phyloP scores from a whole-genome alignment of 2,113 vertebrate species.

The Cacatua alba region DNA sequence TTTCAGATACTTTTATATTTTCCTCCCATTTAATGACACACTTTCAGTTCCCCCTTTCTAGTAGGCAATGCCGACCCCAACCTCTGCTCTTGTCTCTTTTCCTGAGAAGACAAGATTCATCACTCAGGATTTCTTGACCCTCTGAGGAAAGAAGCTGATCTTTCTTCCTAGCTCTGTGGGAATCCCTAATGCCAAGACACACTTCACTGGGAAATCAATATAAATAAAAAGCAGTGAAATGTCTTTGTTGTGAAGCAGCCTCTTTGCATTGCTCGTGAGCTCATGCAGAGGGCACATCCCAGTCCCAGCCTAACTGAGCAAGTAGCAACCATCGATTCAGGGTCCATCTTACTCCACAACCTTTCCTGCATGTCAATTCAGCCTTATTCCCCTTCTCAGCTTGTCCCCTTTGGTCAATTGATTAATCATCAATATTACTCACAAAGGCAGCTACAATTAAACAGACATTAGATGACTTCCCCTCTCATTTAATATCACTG shows the following conservation, averaged over 20 bases:
- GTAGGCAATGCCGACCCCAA: not conserved
- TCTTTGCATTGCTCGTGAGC: slow-evolving; percentile 44
- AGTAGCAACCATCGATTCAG: slow-evolving; percentile 54
- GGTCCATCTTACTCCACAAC: slow-evolving; percentile 34
- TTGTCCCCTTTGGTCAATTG: slow-evolving; percentile 50
- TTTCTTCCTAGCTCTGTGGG: slow-evolving; percentile 62
- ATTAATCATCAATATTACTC: slow-evolving; percentile 64
- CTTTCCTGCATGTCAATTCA: slow-evolving; percentile 31
- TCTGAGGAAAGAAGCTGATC: slow-evolving; percentile 48
- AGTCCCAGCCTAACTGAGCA: slow-evolving; percentile 31
- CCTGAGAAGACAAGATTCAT: slow-evolving; percentile 58
- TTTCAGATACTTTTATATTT: not conserved
- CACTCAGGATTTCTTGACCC: slow-evolving; percentile 66
- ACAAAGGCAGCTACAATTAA: slow-evolving; percentile 59
- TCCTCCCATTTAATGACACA: not conserved
- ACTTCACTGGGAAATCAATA: slow-evolving; percentile 75
- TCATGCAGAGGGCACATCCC: slow-evolving; percentile 50
- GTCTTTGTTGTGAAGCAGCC: slow-evolving; percentile 69
- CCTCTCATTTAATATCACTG: not conserved
- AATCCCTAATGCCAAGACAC: slow-evolving; percentile 72
- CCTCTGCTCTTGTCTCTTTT: not conserved
- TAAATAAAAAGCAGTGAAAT: slow-evolving; percentile 70
- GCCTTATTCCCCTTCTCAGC: slow-evolving; percentile 45
- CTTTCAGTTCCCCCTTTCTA: not conserved
- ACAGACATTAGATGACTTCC: slow-evolving; percentile 45